phyloP scores from a whole-genome alignment of 1,140 invertebrate genomes.

The Lanistes nyassanus region DNA sequence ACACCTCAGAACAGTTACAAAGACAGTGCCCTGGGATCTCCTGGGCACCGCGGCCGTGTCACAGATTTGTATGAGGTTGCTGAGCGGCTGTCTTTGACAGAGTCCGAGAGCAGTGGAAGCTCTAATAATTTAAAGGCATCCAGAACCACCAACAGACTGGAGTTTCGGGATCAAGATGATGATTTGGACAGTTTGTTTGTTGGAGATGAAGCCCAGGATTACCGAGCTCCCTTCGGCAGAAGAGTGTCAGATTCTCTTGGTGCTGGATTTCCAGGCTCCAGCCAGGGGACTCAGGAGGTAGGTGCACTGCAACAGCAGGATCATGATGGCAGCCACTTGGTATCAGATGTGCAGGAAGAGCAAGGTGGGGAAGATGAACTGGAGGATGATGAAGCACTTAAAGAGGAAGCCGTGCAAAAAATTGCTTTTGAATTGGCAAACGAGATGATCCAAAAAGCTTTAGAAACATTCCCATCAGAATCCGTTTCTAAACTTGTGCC shows the following conservation, averaged over 20 bases:
- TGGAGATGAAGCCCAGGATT: background rate
- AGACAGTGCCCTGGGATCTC: constrained; percentile 9
- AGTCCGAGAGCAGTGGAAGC: constrained; percentile 15
- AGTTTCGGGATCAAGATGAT: background rate
- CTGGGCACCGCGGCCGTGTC: background rate
- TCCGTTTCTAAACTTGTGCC: constrained; percentile 6
- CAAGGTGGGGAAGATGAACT: background rate
- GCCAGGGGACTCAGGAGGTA: too few species aligned
- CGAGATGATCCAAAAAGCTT: constrained; percentile 47
- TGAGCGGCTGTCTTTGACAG: constrained; percentile 22
- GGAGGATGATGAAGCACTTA: background rate
- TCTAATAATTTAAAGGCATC: background rate
- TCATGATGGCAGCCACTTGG: too few species aligned
- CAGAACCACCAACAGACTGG: background rate
- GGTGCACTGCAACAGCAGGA: too few species aligned
- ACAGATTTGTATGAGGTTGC: constrained; percentile 33
- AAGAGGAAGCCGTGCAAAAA: constrained; percentile 34
- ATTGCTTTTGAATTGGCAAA: constrained; percentile 44
- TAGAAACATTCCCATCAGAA: constrained; percentile 40
- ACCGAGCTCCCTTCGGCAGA: background rate
- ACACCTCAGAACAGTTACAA: constrained; percentile 43
- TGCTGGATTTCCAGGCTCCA: too few species aligned
- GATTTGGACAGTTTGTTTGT: background rate
- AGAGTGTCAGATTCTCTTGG: background rate
- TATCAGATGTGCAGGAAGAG: background rate